Conservation (phyloP, 2,888 invertebrate species). For the Drosophila koepferae region DNA sequence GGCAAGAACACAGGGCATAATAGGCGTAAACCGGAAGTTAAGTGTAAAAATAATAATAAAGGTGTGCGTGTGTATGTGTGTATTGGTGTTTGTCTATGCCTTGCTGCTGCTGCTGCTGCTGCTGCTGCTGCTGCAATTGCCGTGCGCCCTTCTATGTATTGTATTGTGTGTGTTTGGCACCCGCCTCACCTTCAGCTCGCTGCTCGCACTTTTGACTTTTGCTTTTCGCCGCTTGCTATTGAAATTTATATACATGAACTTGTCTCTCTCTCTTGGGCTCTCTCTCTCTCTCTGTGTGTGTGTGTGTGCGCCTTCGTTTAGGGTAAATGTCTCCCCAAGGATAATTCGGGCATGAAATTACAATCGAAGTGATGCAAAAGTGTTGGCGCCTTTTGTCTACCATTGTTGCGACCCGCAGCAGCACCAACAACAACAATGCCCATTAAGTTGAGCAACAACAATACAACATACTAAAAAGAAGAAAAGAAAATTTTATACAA, state of each 20-base stretch:
- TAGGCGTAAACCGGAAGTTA: conserved; percentile 81
- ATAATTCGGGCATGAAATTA: conserved; percentile 85
- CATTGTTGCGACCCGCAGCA: conserved; percentile 54
- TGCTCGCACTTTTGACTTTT: conserved; percentile 62
- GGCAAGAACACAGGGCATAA: conserved; percentile 51
- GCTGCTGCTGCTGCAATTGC: conserved; percentile 35
- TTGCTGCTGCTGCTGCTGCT: conserved; percentile 5
- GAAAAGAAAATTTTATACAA: conserved; percentile 3
- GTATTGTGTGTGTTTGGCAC: neutral
- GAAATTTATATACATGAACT: conserved; percentile 66
- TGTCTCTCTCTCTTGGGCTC: neutral
- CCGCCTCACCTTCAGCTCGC: neutral
- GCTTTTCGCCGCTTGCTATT: conserved; percentile 61
- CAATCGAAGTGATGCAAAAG: conserved; percentile 82
- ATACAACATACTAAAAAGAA: conserved; percentile 13
- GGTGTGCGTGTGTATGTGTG: conserved; percentile 55
- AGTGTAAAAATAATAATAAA: conserved; percentile 82
- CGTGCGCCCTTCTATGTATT: conserved; percentile 31
- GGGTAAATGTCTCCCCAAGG: conserved; percentile 83
- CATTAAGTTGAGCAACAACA: conserved; percentile 55
- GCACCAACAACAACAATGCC: conserved; percentile 45
- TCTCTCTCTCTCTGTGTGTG: conserved; percentile 13
- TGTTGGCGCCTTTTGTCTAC: conserved; percentile 75
- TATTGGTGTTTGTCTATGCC: conserved; percentile 23
- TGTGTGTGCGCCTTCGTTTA: conserved; percentile 56